These are phyloP conservation scores for Thomomys bottae DNA, from an alignment of 2,113 vertebrate genomes.

Conservation along the genomic window DNA sequence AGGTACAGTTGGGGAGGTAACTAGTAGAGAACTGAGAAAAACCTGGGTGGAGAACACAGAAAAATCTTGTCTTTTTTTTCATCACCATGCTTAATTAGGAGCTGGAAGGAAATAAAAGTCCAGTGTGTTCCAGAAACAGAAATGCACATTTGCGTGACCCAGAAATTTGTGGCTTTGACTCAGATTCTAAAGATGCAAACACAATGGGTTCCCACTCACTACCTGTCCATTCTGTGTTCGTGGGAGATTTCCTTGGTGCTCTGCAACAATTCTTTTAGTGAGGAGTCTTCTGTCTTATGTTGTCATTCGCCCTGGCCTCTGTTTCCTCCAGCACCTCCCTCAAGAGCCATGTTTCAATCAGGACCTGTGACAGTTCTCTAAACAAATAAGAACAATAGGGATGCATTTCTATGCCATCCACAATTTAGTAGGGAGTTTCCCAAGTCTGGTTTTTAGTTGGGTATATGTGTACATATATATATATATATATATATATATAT, in stretches of 20 bases:
- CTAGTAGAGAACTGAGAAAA: not conserved
- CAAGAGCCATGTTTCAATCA: not conserved
- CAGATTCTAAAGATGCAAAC: not conserved
- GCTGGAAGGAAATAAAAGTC: not conserved
- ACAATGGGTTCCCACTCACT: not conserved
- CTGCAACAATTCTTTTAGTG: not conserved
- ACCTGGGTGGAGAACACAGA: not conserved
- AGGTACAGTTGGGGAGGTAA: not conserved
- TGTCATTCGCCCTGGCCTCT: rapidly evolving
- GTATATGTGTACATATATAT: not conserved
- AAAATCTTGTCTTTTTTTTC: not conserved
- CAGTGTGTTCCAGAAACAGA: not conserved
- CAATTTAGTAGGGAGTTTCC: not conserved
- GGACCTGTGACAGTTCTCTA: not conserved
- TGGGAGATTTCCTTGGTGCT: not conserved
- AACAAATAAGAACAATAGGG: not conserved
- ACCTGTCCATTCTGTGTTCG: rapidly evolving
- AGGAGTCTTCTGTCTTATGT: rapidly evolving
- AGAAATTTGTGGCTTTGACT: not conserved
- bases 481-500: not conserved
- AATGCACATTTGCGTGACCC: not conserved
- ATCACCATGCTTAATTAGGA: not conserved
- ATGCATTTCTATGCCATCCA: not conserved
- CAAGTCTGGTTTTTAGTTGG: not conserved
- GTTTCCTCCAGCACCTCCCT: not conserved